These are phyloP conservation scores for Psilopogon haemacephalus DNA, from an alignment of 2,113 vertebrate genomes.

Conservation along the genomic window DNA sequence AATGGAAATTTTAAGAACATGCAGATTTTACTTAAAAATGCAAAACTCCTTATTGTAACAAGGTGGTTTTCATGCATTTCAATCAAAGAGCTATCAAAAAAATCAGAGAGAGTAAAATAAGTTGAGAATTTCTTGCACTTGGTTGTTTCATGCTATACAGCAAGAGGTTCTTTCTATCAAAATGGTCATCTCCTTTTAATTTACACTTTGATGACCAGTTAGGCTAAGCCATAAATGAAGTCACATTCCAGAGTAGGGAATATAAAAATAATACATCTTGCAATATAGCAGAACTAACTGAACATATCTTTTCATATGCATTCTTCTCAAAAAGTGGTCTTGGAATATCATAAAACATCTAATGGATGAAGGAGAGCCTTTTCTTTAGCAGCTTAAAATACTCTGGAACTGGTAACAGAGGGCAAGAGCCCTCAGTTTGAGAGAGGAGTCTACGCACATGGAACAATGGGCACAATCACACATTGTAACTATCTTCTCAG, in stretches of 20 bases:
- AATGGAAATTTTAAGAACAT: background rate
- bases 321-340: background rate
- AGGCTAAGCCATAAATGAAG: background rate
- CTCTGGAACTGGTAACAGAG: conserved; percentile 1
- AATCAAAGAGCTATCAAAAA: background rate
- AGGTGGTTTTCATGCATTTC: background rate
- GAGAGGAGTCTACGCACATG: conserved; percentile 52
- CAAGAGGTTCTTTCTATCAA: background rate
- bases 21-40: background rate
- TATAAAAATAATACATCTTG: background rate
- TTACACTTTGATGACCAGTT: background rate
- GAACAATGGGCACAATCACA: background rate
- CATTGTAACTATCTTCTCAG: background rate
- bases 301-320: background rate
- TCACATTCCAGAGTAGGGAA: background rate
- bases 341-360: background rate
- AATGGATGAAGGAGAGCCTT: background rate
- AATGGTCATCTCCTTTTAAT: background rate
- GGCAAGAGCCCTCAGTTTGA: conserved; percentile 48
- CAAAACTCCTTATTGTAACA: background rate
- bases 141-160: background rate
- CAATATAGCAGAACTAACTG: background rate
- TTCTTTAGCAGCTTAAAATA: background rate
- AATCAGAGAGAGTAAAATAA: background rate
- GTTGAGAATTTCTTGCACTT: background rate